Evolutionary conservation across 1,140 invertebrate species (phyloP).

Genomic region (Ridgeia piscesae): DNA sequence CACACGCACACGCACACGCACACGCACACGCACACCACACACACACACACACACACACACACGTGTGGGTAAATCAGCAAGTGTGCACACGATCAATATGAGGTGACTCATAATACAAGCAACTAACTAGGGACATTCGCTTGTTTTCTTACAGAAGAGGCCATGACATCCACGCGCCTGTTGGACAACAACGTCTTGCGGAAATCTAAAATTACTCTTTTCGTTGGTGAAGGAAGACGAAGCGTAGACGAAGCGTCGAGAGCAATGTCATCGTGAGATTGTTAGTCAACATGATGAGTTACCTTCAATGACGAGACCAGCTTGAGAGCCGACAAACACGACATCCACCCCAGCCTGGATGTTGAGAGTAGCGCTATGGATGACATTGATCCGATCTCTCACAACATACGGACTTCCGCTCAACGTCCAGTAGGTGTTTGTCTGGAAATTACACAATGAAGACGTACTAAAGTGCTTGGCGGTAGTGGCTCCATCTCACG

Average conservation of each 20-base stretch:
- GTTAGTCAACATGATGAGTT: neutral
- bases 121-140: too few relatives aligned
- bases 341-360: conserved; percentile 24
- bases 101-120: too few relatives aligned
- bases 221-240: neutral
- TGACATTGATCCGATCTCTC: neutral
- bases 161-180: too few relatives aligned
- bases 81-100: too few relatives aligned
- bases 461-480: too few relatives aligned
- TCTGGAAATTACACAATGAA: neutral
- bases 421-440: conserved; percentile 22
- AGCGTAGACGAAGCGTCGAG: neutral
- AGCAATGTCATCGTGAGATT: neutral
- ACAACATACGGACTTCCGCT: conserved; percentile 19
- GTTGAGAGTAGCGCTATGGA: neutral
- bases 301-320: conserved; percentile 16
- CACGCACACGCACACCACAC: too few relatives aligned
- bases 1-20: too few relatives aligned
- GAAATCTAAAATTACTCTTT: neutral
- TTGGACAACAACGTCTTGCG: too few relatives aligned
- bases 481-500: too few relatives aligned
- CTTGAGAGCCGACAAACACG: conserved; percentile 2
- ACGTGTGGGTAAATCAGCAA: too few relatives aligned
- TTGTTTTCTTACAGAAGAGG: too few relatives aligned
- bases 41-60: too few relatives aligned